Conservation (phyloP, 2,888 invertebrate genomes). For the Papilio elwesi region DNA sequence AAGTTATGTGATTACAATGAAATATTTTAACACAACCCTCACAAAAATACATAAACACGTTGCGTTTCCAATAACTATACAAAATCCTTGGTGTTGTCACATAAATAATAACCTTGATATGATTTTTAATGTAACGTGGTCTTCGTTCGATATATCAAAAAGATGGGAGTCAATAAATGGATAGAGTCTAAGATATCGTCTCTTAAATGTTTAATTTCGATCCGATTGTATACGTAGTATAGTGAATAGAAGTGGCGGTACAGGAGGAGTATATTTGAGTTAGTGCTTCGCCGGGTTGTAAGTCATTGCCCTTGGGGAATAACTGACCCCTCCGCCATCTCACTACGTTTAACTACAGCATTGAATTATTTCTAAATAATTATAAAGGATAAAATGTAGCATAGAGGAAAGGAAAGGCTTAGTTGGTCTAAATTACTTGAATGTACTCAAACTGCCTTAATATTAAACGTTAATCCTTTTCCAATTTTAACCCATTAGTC, state of each 20-base stretch:
- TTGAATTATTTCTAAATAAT: conserved; percentile 18
- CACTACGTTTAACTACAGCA: conserved; percentile 37
- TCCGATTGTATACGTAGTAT: conserved; percentile 34
- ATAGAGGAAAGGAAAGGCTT: conserved; percentile 2
- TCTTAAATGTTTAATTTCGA: conserved; percentile 5
- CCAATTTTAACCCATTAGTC: too few relatives aligned
- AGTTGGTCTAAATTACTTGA: not conserved
- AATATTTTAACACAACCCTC: not conserved
- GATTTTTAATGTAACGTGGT: not conserved
- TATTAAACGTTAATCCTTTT: not conserved
- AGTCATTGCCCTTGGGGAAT: conserved; percentile 56
- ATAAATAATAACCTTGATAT: too few relatives aligned
- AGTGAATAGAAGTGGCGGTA: conserved; percentile 42
- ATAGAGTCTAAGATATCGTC: conserved; percentile 13
- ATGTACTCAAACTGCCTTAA: not conserved
- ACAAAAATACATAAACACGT: not conserved
- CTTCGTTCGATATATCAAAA: not conserved
- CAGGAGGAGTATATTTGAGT: conserved; percentile 53
- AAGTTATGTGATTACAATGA: too few relatives aligned
- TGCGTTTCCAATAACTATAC: not conserved
- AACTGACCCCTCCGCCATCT: conserved; percentile 43
- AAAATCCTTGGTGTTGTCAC: too few relatives aligned
- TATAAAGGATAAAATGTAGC: conserved; percentile 6
- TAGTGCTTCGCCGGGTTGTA: conserved; percentile 53
- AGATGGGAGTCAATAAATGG: not conserved